Conservation (phyloP, 2,797 vertebrate genomes). For the Apogon talboti region DNA sequence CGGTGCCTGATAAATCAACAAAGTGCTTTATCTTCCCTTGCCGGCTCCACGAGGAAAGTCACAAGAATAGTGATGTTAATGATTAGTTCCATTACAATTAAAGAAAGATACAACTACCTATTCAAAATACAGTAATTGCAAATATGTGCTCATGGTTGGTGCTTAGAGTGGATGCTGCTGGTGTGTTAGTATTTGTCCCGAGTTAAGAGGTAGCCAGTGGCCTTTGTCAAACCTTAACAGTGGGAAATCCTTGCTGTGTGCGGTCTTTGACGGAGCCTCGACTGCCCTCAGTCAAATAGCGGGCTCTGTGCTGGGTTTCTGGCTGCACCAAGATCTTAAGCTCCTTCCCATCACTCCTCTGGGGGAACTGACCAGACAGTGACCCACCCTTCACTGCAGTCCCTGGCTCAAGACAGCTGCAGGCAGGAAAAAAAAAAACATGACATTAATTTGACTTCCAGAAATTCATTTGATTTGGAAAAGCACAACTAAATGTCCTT, state of each 20-base stretch:
- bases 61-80: not conserved
- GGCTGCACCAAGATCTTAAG: conserved; percentile 98
- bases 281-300: conserved; percentile 98
- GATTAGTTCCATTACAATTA: not conserved
- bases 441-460: conserved; percentile 13
- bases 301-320: conserved; percentile 96
- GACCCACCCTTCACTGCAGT: conserved; percentile 87
- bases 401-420: conserved; percentile 80
- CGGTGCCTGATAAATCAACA: conserved; percentile 8
- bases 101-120: not conserved
- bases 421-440: conserved; percentile 34
- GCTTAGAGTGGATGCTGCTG: conserved; percentile 7
- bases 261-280: conserved; percentile 98
- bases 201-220: conserved; percentile 14
- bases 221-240: conserved; percentile 90
- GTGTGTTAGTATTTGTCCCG: conserved; percentile 11
- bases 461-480: conserved; percentile 18
- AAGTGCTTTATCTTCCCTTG: not conserved
- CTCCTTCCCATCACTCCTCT: conserved; percentile 95
- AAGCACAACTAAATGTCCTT: conserved; percentile 18
- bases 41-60: not conserved
- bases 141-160: not conserved
- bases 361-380: conserved; percentile 93
- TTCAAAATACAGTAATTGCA: conserved; percentile 1
- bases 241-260: conserved; percentile 97